Base-by-base conservation (phyloP, 2,888 invertebrate genomes). In the Eupeodes latifasciatus region DNA sequence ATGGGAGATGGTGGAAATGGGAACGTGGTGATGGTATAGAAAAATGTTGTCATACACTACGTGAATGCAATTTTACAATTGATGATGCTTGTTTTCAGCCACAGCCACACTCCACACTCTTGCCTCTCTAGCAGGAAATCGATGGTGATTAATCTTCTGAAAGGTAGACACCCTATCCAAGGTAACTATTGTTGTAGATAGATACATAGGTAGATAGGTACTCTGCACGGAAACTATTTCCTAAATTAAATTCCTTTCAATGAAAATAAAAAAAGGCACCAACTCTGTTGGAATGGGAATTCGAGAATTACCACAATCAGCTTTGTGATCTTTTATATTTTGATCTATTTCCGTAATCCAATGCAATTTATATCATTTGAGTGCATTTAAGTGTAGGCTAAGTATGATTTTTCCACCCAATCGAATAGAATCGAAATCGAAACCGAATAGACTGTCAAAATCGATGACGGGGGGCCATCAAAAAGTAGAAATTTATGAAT, bases 391-490 rank as follows among this genome's bases (percentile, higher is more conserved):
- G 27, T 11, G 1, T 27, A 12, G 6, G 9, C 40, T 9, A 7
- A 7, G 2, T 16, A 49, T 27, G 27, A 66, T 27, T 49, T 55
- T 59, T 77, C 69, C 49, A 47, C n/a, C 34, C 49, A 49, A 81
- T 77, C 47, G 49, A 72, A 61, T 64, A 14, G 16, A 64, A 67
- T 69, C 55, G 71, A 62, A 78, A 59, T 69, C 55, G 71, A 62
- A 78, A 59, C 49, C 27, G n/a, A 55, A 61, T 69, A 40, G 78
- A 62, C 53, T 85, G 88, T 88, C 88, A 88, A 88, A 88, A 88
- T 88, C 88, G 88, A 88, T 88, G 84, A 81, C 85, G 88, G 81
- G 78, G 78, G 74, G 71, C 85, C 81, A 85, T 81, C 59, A 53
- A 59, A 47, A n/a, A 59, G 14, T 27, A 27, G 27, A 27, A 59